Evolutionary conservation across 2,888 invertebrate species (phyloP), one percentile per base, ranked within the genome.

Genomic region (Lobophora halterata): DNA sequence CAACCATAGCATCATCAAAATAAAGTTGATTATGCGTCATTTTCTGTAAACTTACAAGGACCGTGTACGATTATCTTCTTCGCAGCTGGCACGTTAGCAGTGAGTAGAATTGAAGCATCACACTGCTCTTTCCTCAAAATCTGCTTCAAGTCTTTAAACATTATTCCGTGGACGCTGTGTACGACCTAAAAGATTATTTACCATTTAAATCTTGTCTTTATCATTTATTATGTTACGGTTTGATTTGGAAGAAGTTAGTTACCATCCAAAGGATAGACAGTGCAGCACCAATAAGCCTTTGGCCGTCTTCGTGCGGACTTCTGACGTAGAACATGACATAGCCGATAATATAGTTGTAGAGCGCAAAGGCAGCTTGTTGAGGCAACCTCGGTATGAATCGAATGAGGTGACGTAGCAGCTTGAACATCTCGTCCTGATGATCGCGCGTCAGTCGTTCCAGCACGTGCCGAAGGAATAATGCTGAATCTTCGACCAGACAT

Each of bases 291-390:
- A 99, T 97, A 25, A 97, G 91, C 69, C 97, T 94, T 64, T 98
- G 97, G 0, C 97, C 97, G 26, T 96, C 95, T 66, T 99, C 98
- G 64, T 97, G 96, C 0, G 99, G 97, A 5, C 97, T 95, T 34
- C 99, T 89, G 1, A 99, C 98, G 66, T 99, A 99, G 83, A 98
- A 99, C 99, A 99, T 99, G 2, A 99, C 96, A 68, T 98, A 99
- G 1, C 99, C 99, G 56, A 99, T 99, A 59, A 99, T 95, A 64
- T 99, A 99, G 88, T 99, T 99, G 78, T 99, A 98, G 1, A 99
- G 80, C 1, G 97, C 97, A 79, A 98, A 99, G 0, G 99, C 99
- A 0, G 99, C 98, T 77, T 99, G 99, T 54, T 97, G 96, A 0
- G 99, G 98, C 41, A 99, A 79, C 25, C 96, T 93, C 1, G 97